phyloP scores from a whole-genome alignment of 2,113 vertebrate genomes.

The Ochotona curzoniae region DNA sequence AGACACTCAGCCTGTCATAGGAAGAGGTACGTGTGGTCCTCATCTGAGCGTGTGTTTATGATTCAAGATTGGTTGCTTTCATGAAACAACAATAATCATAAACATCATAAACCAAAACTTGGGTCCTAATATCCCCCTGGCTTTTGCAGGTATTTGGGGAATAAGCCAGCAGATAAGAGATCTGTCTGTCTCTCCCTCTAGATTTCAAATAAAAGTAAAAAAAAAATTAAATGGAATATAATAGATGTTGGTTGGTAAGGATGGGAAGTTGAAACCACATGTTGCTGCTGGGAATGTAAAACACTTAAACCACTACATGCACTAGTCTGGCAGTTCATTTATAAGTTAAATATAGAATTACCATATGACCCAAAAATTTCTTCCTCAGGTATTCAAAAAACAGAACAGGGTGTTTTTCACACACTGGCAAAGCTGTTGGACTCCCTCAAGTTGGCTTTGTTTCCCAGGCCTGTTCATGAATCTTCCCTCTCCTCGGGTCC shows the following conservation, averaged over 20 bases:
- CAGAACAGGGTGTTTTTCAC: background rate
- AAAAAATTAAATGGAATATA: background rate
- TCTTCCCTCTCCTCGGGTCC: background rate
- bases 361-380: background rate
- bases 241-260: background rate
- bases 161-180: no score
- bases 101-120: slow-evolving; percentile 11
- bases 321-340: background rate
- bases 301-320: background rate
- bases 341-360: background rate
- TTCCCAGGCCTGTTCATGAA: background rate
- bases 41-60: background rate
- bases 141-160: no score
- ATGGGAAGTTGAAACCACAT: background rate
- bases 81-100: background rate
- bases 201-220: background rate
- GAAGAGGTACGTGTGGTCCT: background rate
- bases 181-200: no score
- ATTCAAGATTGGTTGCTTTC: background rate
- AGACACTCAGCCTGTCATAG: background rate
- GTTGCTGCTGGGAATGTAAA: background rate
- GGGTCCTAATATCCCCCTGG: no score
- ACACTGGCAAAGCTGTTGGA: background rate
- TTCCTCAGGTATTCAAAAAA: background rate
- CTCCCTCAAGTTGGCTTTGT: background rate